Conservation (phyloP, 2,797 vertebrate species). For the Pteronotus mesoamericanus region DNA sequence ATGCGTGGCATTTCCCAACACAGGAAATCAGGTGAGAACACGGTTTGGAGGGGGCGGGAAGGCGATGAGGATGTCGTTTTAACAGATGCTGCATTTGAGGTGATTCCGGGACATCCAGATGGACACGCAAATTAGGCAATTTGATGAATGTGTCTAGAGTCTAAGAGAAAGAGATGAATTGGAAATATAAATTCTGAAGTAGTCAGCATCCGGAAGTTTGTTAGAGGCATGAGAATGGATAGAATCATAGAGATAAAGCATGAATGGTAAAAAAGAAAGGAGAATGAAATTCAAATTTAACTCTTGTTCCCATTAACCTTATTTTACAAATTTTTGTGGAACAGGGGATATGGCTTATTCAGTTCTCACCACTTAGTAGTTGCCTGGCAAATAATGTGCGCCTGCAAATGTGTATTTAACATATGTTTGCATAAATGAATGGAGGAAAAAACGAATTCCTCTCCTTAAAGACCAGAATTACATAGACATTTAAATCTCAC, state of each 20-base stretch:
- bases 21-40: background rate
- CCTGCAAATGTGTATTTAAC: background rate
- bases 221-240: background rate
- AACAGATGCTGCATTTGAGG: background rate
- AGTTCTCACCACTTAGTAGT: background rate
- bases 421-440: background rate
- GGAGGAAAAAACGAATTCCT: background rate
- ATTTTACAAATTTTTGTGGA: background rate
- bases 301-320: background rate
- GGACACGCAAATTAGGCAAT: slow-evolving; percentile 31
- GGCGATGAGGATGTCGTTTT: background rate
- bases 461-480: background rate
- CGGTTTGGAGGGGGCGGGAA: background rate
- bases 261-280: background rate
- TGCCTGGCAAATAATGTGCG: background rate
- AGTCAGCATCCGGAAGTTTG: slow-evolving; percentile 4
- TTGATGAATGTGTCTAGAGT: slow-evolving; percentile 44
- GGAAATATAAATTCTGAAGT: slow-evolving; percentile 28
- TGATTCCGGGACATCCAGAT: slow-evolving; percentile 52
- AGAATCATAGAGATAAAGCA: background rate
- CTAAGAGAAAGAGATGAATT: background rate
- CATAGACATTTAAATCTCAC: background rate
- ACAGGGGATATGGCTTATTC: background rate
- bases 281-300: background rate
- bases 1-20: fast-evolving